Conservation (phyloP, 2,888 invertebrate species). For the Anticlea derivata region DNA sequence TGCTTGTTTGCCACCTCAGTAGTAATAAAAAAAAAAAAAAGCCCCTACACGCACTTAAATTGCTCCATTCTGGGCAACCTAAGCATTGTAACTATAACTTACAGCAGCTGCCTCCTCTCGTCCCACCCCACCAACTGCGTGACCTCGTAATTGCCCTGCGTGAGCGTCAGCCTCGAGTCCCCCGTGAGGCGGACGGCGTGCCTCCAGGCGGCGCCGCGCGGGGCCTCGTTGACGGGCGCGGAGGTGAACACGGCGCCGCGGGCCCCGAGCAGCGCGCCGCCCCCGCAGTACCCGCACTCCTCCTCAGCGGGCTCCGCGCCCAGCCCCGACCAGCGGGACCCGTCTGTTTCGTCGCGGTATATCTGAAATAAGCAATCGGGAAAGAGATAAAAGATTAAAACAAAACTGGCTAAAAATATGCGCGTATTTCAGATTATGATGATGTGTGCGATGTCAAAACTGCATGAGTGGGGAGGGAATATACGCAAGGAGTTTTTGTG, state of each 20-base stretch:
- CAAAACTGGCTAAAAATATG: no score
- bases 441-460: no score
- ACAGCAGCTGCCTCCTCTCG: conserved; percentile 87
- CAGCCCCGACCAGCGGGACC: conserved; percentile 75
- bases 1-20: no score
- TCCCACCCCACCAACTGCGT: conserved; percentile 91
- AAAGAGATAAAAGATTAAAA: no score
- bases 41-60: no score
- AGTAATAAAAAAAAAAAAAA: no score
- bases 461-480: no score
- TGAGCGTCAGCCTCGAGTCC: conserved; percentile 76
- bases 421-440: no score
- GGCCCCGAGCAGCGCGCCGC: conserved; percentile 66
- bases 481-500: no score
- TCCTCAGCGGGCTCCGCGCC: conserved; percentile 71
- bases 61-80: no score
- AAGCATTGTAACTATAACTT: no score
- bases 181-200: conserved; percentile 60
- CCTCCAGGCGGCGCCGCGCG: conserved; percentile 71
- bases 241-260: conserved; percentile 71
- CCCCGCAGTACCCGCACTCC: conserved; percentile 77
- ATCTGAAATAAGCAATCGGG: conserved; percentile 60
- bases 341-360: conserved; percentile 71
- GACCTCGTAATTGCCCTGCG: conserved; percentile 90
- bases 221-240: conserved; percentile 77